Evolutionary conservation across 2,113 vertebrate species (phyloP), one percentile per base, ranked within the genome.

Genomic region (Ciconia boyciana): DNA sequence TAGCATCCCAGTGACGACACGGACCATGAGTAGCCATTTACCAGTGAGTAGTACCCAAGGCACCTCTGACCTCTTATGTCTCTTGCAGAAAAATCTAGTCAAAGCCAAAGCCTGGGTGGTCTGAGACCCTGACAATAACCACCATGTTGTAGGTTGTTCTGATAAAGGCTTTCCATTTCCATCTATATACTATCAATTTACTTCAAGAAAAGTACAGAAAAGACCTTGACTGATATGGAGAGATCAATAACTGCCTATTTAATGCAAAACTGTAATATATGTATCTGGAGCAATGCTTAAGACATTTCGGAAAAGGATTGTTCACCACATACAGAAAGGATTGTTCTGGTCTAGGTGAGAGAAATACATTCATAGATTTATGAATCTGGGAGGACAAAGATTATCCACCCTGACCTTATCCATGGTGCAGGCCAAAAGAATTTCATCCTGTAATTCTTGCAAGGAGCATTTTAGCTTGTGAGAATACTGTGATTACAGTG

Each of bases 41-140:
- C 14, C 21, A 48, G 21, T 2, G 49, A 64, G 49, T 1, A 65
- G 65, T 14, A 41, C 36, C 22, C 60, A 22, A 21, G 20, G 55
- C n/a, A 44, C 11, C 57, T 52, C 46, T 57, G 36, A 54, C 7
- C 10, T 61, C 5, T 22, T 65, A 3, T 0, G 1, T 6, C 7
- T 69, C 22, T 52, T 61, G 51, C 36, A 65, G 26, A 52, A 87
- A 89, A 89, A 80, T 11, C 14, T 24, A n/a, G 7, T 8, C 64
- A 79, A 54, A 76, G 28, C 7, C 48, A 60, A 84, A 69, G 8
- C 16, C 21, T 13, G 17, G 70, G 46, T 3, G 44, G 18, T 54
- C 21, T 26, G 64, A 49, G 61, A 31, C 26, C 26, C 31, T 18
- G 80, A 41, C 29, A 29, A 34, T 16, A 48, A 51, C 0, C 0